Evolutionary conservation across 2,113 vertebrate genomes (phyloP).

Genomic region (Patagioenas fasciata): DNA sequence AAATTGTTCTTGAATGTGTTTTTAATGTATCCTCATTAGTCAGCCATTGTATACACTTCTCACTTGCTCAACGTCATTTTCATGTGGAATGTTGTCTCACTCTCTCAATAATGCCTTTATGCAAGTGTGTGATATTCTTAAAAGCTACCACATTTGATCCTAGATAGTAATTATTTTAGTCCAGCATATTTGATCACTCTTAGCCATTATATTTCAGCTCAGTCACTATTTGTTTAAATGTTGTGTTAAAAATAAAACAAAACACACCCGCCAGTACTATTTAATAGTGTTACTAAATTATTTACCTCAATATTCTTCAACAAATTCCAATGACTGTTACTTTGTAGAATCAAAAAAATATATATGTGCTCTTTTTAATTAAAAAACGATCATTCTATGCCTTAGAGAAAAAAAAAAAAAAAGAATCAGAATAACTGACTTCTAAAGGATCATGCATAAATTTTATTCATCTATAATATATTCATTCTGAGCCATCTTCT

Average conservation of each 20-base stretch:
- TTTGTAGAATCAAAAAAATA: not conserved
- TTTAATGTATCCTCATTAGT: constrained; percentile 5
- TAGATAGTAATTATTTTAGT: not conserved
- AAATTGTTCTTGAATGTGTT: not conserved
- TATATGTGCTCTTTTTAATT: accelerated
- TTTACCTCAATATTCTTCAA: not conserved
- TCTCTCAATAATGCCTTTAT: not conserved
- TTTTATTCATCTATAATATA: not conserved
- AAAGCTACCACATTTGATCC: not conserved
- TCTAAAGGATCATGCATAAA: not conserved
- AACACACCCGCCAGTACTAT: not conserved
- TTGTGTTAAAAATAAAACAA: not conserved
- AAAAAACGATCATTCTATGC: not conserved
- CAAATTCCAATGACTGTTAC: not conserved
- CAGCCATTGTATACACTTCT: not conserved
- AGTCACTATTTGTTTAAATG: not conserved
- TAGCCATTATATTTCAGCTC: not conserved
- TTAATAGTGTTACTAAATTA: not conserved
- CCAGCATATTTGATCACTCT: not conserved
- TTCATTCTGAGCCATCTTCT: not conserved
- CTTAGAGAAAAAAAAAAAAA: not conserved
- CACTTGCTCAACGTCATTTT: not conserved
- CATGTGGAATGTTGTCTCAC: not conserved
- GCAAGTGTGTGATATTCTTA: not conserved
- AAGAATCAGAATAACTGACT: not conserved